Percentiles rank a stretch among this genome's conserved stretches.
These are phyloP conservation scores for Caenorhabditis uteleia DNA, from an alignment of 2,888 invertebrate genomes.

Conservation along the genomic window DNA sequence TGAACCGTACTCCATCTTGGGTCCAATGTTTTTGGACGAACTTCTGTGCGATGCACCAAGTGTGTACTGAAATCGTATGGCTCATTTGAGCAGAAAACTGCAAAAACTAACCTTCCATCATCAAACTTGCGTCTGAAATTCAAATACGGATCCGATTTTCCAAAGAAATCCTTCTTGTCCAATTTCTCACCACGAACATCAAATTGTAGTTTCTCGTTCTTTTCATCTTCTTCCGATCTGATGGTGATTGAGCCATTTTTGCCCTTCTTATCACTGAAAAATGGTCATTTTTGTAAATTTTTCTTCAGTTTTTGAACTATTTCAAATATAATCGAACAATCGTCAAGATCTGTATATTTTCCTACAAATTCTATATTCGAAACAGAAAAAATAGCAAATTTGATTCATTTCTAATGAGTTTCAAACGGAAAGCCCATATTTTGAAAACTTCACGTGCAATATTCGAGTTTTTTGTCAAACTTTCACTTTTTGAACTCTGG, in stretches of 20 bases:
- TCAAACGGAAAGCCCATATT: too few relatives aligned
- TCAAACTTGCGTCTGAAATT: slow-evolving; percentile 58
- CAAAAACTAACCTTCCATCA: slow-evolving; percentile 51
- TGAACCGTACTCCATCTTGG: slow-evolving; percentile 74
- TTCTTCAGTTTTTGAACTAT: not conserved
- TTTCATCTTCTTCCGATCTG: slow-evolving; percentile 61
- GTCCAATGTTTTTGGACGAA: slow-evolving; percentile 73
- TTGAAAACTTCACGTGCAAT: too few relatives aligned
- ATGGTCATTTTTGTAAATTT: too few relatives aligned
- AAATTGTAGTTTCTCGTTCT: slow-evolving; percentile 31
- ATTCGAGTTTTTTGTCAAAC: too few relatives aligned
- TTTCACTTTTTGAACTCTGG: too few relatives aligned
- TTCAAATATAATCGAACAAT: slow-evolving; percentile 11
- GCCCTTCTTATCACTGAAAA: slow-evolving; percentile 43
- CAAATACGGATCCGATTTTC: slow-evolving; percentile 65
- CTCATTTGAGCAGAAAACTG: not conserved
- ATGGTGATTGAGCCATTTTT: slow-evolving; percentile 51
- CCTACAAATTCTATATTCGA: too few relatives aligned
- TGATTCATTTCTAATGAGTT: not conserved
- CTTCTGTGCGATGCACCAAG: slow-evolving; percentile 72
- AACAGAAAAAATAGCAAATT: not conserved
- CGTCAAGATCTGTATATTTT: too few relatives aligned
- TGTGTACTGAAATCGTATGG: slow-evolving; percentile 43
- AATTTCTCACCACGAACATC: slow-evolving; percentile 35
- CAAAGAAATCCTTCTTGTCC: slow-evolving; percentile 64